phyloP scores from a whole-genome alignment of 2,797 vertebrate species.

The Menidia menidia region DNA sequence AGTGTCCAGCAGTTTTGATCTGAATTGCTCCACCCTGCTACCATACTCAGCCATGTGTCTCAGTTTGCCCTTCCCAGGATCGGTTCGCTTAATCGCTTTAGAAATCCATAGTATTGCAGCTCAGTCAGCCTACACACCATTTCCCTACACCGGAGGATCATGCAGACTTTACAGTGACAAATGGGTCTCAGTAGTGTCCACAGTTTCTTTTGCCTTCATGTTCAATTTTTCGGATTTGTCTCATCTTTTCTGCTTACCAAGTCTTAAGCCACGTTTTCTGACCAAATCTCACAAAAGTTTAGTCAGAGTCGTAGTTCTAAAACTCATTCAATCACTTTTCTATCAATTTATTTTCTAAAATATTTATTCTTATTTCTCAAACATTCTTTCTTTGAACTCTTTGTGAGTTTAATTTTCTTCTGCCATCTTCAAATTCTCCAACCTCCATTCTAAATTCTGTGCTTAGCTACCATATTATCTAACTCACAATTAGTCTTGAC shows the following conservation, averaged over 20 bases:
- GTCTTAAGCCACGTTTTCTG: slow-evolving; percentile 13
- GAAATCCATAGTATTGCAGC: slow-evolving; percentile 59
- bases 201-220: slow-evolving; percentile 21
- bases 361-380: background rate
- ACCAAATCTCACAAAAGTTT: slow-evolving; percentile 23
- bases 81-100: slow-evolving; percentile 50
- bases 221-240: slow-evolving; percentile 20
- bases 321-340: slow-evolving; percentile 11
- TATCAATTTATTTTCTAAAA: too few relatives aligned
- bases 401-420: background rate
- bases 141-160: slow-evolving; percentile 49
- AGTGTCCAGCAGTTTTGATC: background rate
- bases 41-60: slow-evolving; percentile 25
- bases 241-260: slow-evolving; percentile 14
- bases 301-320: slow-evolving; percentile 9
- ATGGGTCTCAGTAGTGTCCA: slow-evolving; percentile 36
- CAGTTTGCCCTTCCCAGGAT: slow-evolving; percentile 19
- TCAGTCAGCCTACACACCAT: slow-evolving; percentile 56
- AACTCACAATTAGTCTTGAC: slow-evolving; percentile 27
- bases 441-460: slow-evolving; percentile 16
- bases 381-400: slow-evolving; percentile 18
- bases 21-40: slow-evolving; percentile 10
- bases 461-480: slow-evolving; percentile 24
- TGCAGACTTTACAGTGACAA: slow-evolving; percentile 52
- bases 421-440: background rate